Conservation (phyloP, 2,888 invertebrate species). For the Eulithis prunata region DNA sequence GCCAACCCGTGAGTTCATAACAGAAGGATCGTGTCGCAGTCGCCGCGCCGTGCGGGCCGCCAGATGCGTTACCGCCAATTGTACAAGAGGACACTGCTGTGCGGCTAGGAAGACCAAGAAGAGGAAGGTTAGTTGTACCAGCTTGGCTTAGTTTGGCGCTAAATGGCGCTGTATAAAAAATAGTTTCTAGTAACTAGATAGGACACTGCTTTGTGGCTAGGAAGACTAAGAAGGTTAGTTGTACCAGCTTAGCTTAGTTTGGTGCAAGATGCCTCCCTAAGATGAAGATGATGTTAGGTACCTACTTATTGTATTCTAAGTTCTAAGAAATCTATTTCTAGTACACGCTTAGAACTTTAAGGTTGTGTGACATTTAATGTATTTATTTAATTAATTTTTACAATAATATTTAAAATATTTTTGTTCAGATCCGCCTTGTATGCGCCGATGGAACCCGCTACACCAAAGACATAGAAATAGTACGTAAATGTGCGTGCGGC, state of each 20-base stretch:
- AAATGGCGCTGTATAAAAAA: too few relatives aligned
- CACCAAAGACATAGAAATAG: conserved; percentile 98
- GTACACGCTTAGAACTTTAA: too few relatives aligned
- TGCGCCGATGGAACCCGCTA: conserved; percentile 97
- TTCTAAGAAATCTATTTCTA: too few relatives aligned
- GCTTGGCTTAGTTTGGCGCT: too few relatives aligned
- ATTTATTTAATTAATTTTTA: too few relatives aligned
- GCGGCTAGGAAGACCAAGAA: conserved; percentile 96
- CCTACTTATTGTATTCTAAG: too few relatives aligned
- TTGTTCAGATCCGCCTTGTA: conserved; percentile 91
- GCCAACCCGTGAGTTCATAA: conserved; percentile 95
- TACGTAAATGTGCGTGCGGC: conserved; percentile 97
- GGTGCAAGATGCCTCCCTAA: too few relatives aligned
- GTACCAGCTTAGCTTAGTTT: neutral
- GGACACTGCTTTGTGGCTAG: conserved; percentile 95
- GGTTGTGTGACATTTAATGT: too few relatives aligned
- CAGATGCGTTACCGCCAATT: conserved; percentile 87
- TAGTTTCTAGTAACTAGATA: conserved; percentile 81
- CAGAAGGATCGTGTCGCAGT: conserved; percentile 95
- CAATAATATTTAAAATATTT: too few relatives aligned
- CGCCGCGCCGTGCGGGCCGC: conserved; percentile 96
- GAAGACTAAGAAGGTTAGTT: conserved; percentile 93
- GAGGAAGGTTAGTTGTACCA: conserved; percentile 88
- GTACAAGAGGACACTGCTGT: conserved; percentile 93
- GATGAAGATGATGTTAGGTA: too few relatives aligned